Percentiles rank a stretch among this genome's conserved stretches.
phyloP scores from a whole-genome alignment of 1,140 invertebrate genomes.

The Cotesia typhae region DNA sequence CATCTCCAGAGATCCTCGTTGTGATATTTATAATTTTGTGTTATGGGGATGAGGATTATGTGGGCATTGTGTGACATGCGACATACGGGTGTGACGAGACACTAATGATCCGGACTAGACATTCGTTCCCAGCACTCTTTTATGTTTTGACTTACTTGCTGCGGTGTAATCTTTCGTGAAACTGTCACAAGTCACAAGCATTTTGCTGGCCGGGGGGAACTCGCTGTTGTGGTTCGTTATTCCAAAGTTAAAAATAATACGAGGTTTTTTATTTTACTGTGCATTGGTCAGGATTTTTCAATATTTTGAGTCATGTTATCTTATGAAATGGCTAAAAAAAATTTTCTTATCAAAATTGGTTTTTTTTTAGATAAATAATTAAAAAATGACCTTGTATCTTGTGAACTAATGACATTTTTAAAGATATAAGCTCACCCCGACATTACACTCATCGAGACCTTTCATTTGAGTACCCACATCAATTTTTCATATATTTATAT shows the following conservation, averaged over 20 bases:
- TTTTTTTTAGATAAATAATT: too few relatives aligned
- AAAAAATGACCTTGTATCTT: too few relatives aligned
- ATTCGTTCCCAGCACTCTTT: slow-evolving; percentile 7
- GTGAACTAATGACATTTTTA: too few relatives aligned
- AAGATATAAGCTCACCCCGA: too few relatives aligned
- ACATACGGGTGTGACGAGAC: slow-evolving; percentile 57
- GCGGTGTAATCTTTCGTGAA: slow-evolving; percentile 23
- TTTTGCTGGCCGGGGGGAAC: neutral
- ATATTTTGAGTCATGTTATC: neutral
- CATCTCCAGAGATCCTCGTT: too few relatives aligned
- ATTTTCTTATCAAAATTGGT: too few relatives aligned
- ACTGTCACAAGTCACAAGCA: slow-evolving; percentile 9
- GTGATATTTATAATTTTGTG: too few relatives aligned
- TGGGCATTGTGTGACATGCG: slow-evolving; percentile 51
- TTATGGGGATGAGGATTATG: slow-evolving; percentile 19
- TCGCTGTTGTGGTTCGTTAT: neutral
- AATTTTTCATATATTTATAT: too few relatives aligned
- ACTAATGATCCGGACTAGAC: slow-evolving; percentile 30
- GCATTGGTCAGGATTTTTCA: neutral
- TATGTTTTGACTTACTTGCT: slow-evolving; percentile 9
- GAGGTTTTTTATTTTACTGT: neutral
- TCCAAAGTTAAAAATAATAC: neutral
- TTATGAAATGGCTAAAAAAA: too few relatives aligned
- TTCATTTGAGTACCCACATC: too few relatives aligned
- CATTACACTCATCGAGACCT: too few relatives aligned